Percentiles rank a stretch among this genome's conserved stretches.
phyloP scores from a whole-genome alignment of 2,113 vertebrate genomes.

The Ranitomeya variabilis region DNA sequence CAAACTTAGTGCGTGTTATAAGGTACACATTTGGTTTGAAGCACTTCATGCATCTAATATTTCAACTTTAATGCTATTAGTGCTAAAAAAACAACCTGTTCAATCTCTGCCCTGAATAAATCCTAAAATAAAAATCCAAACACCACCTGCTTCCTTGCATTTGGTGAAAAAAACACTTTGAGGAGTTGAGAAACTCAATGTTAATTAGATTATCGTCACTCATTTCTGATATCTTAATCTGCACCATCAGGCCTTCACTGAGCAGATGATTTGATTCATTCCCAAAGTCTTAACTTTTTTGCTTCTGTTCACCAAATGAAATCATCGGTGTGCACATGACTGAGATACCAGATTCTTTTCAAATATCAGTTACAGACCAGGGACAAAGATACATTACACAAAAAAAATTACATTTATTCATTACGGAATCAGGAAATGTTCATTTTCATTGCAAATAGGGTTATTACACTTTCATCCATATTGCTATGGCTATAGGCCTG shows the following conservation, averaged over 20 bases:
- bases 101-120: slow-evolving; percentile 31
- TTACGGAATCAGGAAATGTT: slow-evolving; percentile 14
- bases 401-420: slow-evolving; percentile 1
- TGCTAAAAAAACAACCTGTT: not conserved
- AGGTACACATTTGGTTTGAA: not conserved
- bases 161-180: slow-evolving; percentile 58
- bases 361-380: slow-evolving; percentile 60
- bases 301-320: slow-evolving; percentile 64
- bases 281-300: slow-evolving; percentile 61
- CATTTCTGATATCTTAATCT: slow-evolving; percentile 65
- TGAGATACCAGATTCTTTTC: slow-evolving; percentile 44
- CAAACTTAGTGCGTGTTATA: too few relatives aligned
- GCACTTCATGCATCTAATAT: not conserved
- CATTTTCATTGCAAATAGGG: slow-evolving; percentile 2
- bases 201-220: slow-evolving; percentile 67
- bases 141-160: slow-evolving; percentile 60
- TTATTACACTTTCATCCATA: slow-evolving; percentile 6
- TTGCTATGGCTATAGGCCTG: not conserved
- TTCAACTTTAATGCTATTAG: not conserved
- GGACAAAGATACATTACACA: slow-evolving; percentile 46
- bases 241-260: slow-evolving; percentile 61
- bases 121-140: slow-evolving; percentile 57
- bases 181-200: slow-evolving; percentile 63
- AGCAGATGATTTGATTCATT: slow-evolving; percentile 65
- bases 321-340: slow-evolving; percentile 62